Conservation (phyloP, 1,140 invertebrate species). For the Neomicropteryx cornuta region DNA sequence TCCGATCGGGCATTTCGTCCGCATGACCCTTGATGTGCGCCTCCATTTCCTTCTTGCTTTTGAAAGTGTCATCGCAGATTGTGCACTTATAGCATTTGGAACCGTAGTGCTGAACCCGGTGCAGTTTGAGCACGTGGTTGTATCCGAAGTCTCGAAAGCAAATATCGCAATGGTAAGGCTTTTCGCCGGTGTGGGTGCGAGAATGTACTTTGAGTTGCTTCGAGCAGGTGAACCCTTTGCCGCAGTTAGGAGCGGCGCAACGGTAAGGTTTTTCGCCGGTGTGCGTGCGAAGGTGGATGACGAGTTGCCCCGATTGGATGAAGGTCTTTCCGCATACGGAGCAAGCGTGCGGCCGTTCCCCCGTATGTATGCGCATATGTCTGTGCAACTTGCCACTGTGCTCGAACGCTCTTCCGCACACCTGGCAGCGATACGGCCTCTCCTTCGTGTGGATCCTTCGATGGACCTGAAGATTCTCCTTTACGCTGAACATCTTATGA, state of each 20-base stretch:
- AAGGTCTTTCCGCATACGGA: constrained; percentile 86
- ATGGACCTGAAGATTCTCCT: constrained; percentile 85
- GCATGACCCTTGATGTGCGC: constrained; percentile 83
- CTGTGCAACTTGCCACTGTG: constrained; percentile 86
- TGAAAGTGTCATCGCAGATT: constrained; percentile 79
- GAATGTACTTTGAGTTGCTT: constrained; percentile 82
- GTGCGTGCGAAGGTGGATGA: constrained; percentile 77
- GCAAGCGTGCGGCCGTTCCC: constrained; percentile 89
- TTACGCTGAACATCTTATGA: constrained; percentile 83
- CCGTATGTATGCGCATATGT: constrained; percentile 85
- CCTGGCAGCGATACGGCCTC: constrained; percentile 75
- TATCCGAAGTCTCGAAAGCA: constrained; percentile 63
- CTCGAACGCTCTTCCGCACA: constrained; percentile 84
- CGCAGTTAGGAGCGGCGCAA: constrained; percentile 65
- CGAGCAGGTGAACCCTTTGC: constrained; percentile 82
- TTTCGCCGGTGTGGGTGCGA: constrained; percentile 77
- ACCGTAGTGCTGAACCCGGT: constrained; percentile 83
- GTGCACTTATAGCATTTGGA: constrained; percentile 88
- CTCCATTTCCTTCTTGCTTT: constrained; percentile 81
- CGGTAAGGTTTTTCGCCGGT: constrained; percentile 88
- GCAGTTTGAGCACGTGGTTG: constrained; percentile 79
- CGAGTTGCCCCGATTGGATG: constrained; percentile 77
- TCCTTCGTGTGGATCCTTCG: constrained; percentile 86
- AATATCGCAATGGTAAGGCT: constrained; percentile 56
- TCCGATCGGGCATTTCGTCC: constrained; percentile 42